Evolutionary conservation across 2,888 invertebrate genomes (phyloP).

Genomic region (Lepeophtheirus nordmannii): DNA sequence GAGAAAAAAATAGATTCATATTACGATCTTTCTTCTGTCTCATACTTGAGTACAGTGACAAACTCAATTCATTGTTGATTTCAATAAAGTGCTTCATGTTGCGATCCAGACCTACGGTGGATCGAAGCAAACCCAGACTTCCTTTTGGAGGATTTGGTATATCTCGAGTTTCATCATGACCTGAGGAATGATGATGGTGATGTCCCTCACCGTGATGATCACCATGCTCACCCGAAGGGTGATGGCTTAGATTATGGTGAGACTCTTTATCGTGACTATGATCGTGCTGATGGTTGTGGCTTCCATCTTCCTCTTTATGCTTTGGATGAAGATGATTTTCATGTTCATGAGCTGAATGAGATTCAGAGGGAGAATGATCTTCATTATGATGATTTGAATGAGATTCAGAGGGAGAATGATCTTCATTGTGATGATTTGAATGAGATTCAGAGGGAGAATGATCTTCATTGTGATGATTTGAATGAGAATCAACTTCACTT

Average conservation of each 20-base stretch:
- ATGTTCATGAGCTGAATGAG: not conserved
- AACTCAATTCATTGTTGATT: conserved; percentile 67
- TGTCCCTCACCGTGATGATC: not conserved
- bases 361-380: not conserved
- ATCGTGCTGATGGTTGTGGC: not conserved
- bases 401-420: not conserved
- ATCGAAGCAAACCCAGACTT: conserved; percentile 44
- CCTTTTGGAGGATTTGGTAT: conserved; percentile 23
- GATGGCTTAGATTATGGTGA: conserved; percentile 13
- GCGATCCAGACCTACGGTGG: conserved; percentile 50
- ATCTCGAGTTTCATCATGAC: not conserved
- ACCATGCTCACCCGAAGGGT: not conserved
- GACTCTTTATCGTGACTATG: not conserved
- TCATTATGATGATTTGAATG: not conserved
- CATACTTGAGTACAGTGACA: conserved; percentile 45
- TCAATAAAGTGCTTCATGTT: conserved; percentile 61
- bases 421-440: not conserved
- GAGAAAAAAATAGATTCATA: conserved; percentile 38
- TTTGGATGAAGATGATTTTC: not conserved
- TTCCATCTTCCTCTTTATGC: not conserved
- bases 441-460: not conserved
- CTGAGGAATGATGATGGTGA: not conserved
- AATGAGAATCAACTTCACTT: no score
- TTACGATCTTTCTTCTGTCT: not conserved
- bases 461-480: not conserved